Evolutionary conservation across 2,888 invertebrate species (phyloP).

Genomic region (Campoplex nolae): DNA sequence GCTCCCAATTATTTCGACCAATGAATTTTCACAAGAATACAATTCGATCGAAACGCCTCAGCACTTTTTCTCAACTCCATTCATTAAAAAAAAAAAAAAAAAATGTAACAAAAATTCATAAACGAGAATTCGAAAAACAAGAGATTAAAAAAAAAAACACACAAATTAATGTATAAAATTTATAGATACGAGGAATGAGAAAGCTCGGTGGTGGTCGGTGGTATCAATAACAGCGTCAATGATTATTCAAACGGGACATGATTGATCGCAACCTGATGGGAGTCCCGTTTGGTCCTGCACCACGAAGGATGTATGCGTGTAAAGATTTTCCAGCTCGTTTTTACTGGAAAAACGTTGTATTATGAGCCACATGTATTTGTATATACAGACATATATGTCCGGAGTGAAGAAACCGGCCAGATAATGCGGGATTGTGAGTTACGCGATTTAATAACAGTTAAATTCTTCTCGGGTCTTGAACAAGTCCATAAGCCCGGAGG

Average conservation of each 20-base stretch:
- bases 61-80: background rate
- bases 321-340: conserved; percentile 43
- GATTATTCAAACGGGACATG: conserved; percentile 73
- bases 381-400: too few relatives aligned
- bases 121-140: background rate
- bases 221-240: conserved; percentile 7
- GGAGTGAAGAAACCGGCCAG: conserved; percentile 1
- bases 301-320: conserved; percentile 31
- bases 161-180: background rate
- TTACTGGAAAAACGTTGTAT: conserved; percentile 26
- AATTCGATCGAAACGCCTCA: background rate
- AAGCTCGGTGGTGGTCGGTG: background rate
- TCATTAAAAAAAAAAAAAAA: background rate
- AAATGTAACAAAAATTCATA: background rate
- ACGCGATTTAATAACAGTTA: conserved; percentile 64
- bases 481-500: conserved; percentile 28
- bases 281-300: conserved; percentile 65
- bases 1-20: background rate
- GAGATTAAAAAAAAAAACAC: background rate
- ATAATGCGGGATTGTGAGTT: conserved; percentile 35
- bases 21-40: background rate
- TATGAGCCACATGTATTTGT: background rate
- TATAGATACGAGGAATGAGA: background rate
- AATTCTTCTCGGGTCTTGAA: conserved; percentile 64
- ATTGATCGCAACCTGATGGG: conserved; percentile 70